Percentiles rank a stretch among this genome's conserved stretches.
Evolutionary conservation across 2,113 vertebrate genomes (phyloP).

Genomic region (Camelus dromedarius): DNA sequence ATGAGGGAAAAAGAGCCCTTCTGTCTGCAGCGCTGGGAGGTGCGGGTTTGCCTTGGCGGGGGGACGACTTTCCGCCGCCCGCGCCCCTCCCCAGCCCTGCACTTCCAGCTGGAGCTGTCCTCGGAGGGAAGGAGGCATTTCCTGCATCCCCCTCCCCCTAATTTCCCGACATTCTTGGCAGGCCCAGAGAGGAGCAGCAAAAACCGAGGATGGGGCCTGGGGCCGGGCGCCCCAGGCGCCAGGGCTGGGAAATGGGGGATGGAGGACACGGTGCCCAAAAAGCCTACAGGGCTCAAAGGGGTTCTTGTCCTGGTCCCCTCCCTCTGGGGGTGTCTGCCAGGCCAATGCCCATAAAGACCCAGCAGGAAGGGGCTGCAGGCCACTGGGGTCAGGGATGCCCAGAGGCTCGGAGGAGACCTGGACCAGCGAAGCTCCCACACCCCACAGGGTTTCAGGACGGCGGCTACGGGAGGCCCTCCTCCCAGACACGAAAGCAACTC

Average conservation of each 20-base stretch:
- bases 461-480: too few species aligned
- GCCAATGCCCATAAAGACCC: background rate
- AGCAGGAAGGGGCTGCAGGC: too few species aligned
- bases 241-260: background rate
- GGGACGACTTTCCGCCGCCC: conserved; percentile 87
- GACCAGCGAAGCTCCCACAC: too few species aligned
- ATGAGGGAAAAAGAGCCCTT: conserved; percentile 82
- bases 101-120: conserved; percentile 86
- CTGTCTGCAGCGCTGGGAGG: conserved; percentile 86
- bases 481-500: too few species aligned
- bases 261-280: background rate
- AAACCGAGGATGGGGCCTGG: conserved; percentile 61
- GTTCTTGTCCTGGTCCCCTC: background rate
- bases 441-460: background rate
- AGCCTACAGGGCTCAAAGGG: background rate
- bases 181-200: conserved; percentile 82
- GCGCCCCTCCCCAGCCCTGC: conserved; percentile 82
- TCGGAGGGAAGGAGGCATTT: conserved; percentile 90
- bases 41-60: conserved; percentile 88
- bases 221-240: background rate
- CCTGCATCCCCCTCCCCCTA: conserved; percentile 86
- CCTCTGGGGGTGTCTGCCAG: background rate
- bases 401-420: too few species aligned
- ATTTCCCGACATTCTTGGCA: conserved; percentile 88
- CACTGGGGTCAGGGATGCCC: too few species aligned